Conservation (phyloP, 2,113 vertebrate genomes). For the Cyphomyrus plagiostoma region DNA sequence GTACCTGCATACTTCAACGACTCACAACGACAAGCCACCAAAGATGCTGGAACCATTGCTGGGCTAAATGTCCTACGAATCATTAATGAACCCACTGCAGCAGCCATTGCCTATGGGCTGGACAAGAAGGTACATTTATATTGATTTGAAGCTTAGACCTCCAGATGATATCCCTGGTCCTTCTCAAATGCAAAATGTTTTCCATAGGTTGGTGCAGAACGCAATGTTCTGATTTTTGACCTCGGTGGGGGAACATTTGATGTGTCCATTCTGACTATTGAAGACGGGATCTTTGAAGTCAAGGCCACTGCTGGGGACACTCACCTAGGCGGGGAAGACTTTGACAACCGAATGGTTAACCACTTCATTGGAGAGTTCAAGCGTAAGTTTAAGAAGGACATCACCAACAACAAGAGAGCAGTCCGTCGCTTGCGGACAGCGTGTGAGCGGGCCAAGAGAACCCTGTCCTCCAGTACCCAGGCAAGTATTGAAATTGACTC, state of each 20-base stretch:
- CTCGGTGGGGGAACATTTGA: constrained; percentile 86
- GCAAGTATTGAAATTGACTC: constrained; percentile 88
- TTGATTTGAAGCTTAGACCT: not conserved
- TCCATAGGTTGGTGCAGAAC: constrained; percentile 69
- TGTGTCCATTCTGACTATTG: constrained; percentile 82
- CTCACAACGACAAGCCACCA: constrained; percentile 83
- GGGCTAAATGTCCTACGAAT: constrained; percentile 82
- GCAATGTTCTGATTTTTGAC: constrained; percentile 84
- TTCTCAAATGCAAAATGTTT: constrained; percentile 1
- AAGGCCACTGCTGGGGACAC: constrained; percentile 85
- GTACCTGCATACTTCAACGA: constrained; percentile 89
- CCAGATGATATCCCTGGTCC: not conserved
- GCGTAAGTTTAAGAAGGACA: constrained; percentile 84
- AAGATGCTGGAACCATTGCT: constrained; percentile 78
- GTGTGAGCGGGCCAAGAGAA: constrained; percentile 82
- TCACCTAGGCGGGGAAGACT: constrained; percentile 83
- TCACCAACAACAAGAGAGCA: constrained; percentile 77
- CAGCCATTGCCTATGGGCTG: constrained; percentile 85
- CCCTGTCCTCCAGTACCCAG: constrained; percentile 84
- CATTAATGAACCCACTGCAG: constrained; percentile 86
- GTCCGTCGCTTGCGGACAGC: constrained; percentile 78
- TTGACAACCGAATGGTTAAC: constrained; percentile 83
- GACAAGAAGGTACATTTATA: constrained; percentile 67
- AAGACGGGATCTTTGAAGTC: constrained; percentile 90
- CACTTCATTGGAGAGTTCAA: constrained; percentile 84